Conservation (phyloP, 2,888 invertebrate genomes). For the Pheosia gnoma region DNA sequence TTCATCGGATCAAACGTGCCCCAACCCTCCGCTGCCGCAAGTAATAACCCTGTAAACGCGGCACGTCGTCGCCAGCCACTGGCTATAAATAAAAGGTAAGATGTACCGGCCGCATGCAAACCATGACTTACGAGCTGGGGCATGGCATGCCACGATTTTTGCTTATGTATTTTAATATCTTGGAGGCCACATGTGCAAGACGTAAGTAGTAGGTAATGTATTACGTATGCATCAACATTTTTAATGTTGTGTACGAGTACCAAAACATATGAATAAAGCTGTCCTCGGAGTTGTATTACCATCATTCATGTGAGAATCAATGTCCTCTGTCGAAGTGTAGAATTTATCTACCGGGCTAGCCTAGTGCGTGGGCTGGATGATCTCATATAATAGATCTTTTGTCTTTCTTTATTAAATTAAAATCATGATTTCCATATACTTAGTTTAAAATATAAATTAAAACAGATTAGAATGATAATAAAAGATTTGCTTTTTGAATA, state of each 20-base stretch:
- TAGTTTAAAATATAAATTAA: too few relatives aligned
- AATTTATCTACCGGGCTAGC: too few relatives aligned
- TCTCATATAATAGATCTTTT: too few relatives aligned
- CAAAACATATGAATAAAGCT: too few relatives aligned
- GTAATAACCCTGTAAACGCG: conserved; percentile 18
- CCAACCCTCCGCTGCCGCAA: conserved; percentile 5
- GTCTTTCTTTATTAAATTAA: too few relatives aligned
- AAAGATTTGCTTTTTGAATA: too few relatives aligned
- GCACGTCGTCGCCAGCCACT: conserved; percentile 47
- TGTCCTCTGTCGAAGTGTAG: too few relatives aligned
- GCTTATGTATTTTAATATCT: conserved; percentile 5
- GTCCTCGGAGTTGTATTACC: too few relatives aligned
- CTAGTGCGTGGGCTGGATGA: too few relatives aligned
- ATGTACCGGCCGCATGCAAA: conserved; percentile 41
- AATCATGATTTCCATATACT: too few relatives aligned
- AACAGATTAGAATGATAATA: too few relatives aligned
- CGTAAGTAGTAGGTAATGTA: not conserved
- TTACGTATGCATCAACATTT: not conserved
- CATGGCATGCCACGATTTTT: conserved; percentile 2
- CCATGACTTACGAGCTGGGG: conserved; percentile 49
- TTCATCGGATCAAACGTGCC: not conserved
- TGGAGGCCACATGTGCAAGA: conserved; percentile 11
- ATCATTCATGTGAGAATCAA: too few relatives aligned
- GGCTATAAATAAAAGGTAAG: conserved; percentile 61
- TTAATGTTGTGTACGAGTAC: not conserved